Conservation (phyloP, 1,140 invertebrate genomes). For the Brachionus rubens region DNA sequence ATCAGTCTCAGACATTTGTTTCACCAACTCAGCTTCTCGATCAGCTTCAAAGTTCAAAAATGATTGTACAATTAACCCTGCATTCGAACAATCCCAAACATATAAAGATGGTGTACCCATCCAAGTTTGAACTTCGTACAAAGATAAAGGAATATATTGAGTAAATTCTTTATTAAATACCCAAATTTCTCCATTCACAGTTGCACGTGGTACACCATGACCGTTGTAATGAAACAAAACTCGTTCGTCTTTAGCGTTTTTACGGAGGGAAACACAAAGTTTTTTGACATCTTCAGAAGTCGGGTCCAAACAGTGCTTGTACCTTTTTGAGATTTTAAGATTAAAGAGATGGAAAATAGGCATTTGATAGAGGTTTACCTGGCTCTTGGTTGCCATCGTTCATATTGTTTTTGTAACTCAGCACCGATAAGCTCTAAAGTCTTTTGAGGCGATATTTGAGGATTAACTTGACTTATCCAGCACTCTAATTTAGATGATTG, state of each 20-base stretch:
- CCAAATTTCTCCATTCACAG: slow-evolving; percentile 98
- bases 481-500: slow-evolving; percentile 91
- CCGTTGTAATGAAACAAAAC: slow-evolving; percentile 99
- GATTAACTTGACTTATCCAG: slow-evolving; percentile 78
- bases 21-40: background rate
- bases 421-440: slow-evolving; percentile 86
- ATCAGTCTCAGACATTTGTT: background rate
- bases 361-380: too few species aligned
- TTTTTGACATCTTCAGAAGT: slow-evolving; percentile 97
- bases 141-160: slow-evolving; percentile 96
- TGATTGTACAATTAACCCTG: slow-evolving; percentile 11
- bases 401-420: slow-evolving; percentile 88
- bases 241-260: slow-evolving; percentile 96
- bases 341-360: too few species aligned
- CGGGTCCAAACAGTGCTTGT: slow-evolving; percentile 92
- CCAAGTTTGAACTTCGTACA: slow-evolving; percentile 97
- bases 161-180: slow-evolving; percentile 97
- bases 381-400: slow-evolving; percentile 90
- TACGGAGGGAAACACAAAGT: slow-evolving; percentile 84
- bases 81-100: slow-evolving; percentile 82
- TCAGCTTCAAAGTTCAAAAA: slow-evolving; percentile 1
- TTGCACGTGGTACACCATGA: slow-evolving; percentile 96
- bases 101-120: slow-evolving; percentile 98
- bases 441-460: slow-evolving; percentile 78
- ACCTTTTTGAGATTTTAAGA: slow-evolving; percentile 61